A percentile compares a stretch with the other conserved stretches of the same genome.
These are phyloP conservation scores for Shinisaurus crocodilurus DNA, from an alignment of 2,113 vertebrate species.

Conservation along the genomic window DNA sequence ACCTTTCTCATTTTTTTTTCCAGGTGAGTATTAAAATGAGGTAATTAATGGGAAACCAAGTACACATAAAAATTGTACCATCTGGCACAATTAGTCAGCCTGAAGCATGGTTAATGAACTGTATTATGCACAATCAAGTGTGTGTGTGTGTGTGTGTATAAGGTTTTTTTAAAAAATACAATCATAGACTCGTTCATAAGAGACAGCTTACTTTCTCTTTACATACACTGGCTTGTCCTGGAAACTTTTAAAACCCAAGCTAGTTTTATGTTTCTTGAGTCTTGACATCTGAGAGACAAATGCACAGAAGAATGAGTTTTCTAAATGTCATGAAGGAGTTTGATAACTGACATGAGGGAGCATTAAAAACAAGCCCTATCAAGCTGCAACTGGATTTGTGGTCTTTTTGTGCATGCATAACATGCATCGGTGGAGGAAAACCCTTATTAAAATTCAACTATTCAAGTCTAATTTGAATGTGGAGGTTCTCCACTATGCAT, in stretches of 20 bases:
- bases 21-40: conserved; percentile 64
- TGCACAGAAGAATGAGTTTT: not conserved
- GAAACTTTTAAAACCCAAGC: conserved; percentile 25
- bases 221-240: not conserved
- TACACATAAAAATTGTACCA: conserved; percentile 69
- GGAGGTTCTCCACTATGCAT: conserved; percentile 1
- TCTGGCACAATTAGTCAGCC: conserved; percentile 73
- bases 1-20: conserved; percentile 7
- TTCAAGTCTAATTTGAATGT: conserved; percentile 17
- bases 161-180: conserved; percentile 37
- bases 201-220: not conserved
- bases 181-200: conserved; percentile 24
- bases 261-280: not conserved
- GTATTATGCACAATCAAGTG: conserved; percentile 60
- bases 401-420: conserved; percentile 22
- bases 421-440: conserved; percentile 17
- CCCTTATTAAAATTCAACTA: conserved; percentile 30
- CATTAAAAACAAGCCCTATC: conserved; percentile 15
- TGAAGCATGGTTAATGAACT: conserved; percentile 69
- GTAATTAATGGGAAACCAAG: conserved; percentile 62
- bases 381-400: conserved; percentile 18
- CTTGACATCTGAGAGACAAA: conserved; percentile 33
- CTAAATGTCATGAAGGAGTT: conserved; percentile 1
- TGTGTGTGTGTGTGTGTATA: conserved; percentile 33
- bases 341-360: conserved; percentile 11